Percentiles rank a stretch among this genome's conserved stretches.
phyloP scores from a whole-genome alignment of 1,140 invertebrate genomes.

The Andricus grossulariae region DNA sequence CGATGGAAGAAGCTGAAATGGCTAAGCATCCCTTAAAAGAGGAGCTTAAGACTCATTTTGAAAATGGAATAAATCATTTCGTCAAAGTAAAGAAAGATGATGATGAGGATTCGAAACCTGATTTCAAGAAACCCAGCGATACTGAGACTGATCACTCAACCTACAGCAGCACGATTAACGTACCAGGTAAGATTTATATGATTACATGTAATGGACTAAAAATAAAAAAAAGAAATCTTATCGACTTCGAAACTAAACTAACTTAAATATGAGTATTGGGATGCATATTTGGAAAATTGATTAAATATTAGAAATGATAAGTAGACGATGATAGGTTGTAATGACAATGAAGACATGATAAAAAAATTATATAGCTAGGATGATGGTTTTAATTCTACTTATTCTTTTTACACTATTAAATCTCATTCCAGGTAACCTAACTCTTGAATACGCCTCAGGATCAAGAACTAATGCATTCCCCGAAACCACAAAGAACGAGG shows the following conservation, averaged over 20 bases:
- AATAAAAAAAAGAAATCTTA: too few relatives aligned
- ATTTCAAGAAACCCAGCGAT: conserved; percentile 50
- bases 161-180: conserved; percentile 52
- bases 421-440: conserved; percentile 33
- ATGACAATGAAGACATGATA: too few relatives aligned
- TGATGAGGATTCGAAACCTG: neutral
- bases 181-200: conserved; percentile 36
- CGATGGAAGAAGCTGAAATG: neutral
- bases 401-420: neutral
- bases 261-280: too few relatives aligned
- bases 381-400: neutral
- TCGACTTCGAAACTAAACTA: too few relatives aligned
- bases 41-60: conserved; percentile 11
- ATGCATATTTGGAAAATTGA: too few relatives aligned
- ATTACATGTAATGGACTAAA: neutral
- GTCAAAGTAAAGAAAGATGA: neutral
- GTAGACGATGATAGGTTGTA: too few relatives aligned
- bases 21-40: neutral
- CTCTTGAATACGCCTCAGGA: conserved; percentile 46
- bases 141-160: conserved; percentile 71
- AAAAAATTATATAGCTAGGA: too few relatives aligned
- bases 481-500: conserved; percentile 46
- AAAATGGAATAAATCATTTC: neutral
- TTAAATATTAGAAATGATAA: too few relatives aligned
- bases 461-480: neutral